phyloP scores from a whole-genome alignment of 2,888 invertebrate genomes.

The Tubulanus polymorphus region DNA sequence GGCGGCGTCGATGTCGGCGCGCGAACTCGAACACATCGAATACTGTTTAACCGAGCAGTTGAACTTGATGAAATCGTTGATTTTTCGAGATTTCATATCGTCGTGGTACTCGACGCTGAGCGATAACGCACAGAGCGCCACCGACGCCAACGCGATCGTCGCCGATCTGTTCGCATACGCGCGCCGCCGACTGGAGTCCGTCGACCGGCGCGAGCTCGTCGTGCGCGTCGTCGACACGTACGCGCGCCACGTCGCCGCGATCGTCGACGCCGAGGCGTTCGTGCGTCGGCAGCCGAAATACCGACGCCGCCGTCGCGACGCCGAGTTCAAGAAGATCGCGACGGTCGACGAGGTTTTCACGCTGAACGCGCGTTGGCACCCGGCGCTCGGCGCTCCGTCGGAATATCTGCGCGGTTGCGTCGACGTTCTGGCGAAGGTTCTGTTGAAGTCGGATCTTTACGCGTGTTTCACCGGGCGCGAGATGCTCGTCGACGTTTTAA shows the following conservation, averaged over 20 bases:
- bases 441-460: slow-evolving; percentile 20
- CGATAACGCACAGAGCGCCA: slow-evolving; percentile 22
- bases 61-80: no score
- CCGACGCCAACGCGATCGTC: slow-evolving; percentile 25
- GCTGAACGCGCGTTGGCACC: slow-evolving; percentile 17
- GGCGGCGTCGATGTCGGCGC: no score
- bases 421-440: slow-evolving; percentile 15
- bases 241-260: slow-evolving; percentile 10
- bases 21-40: no score
- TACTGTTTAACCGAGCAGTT: no score
- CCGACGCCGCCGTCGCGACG: not conserved
- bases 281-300: slow-evolving; percentile 1
- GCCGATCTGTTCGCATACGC: slow-evolving; percentile 19
- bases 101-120: slow-evolving; percentile 33
- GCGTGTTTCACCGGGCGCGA: slow-evolving; percentile 13
- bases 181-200: slow-evolving; percentile 16
- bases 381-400: slow-evolving; percentile 16
- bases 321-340: slow-evolving; percentile 17
- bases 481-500: slow-evolving; percentile 24
- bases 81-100: slow-evolving; percentile 31
- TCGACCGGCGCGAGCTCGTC: slow-evolving; percentile 9
- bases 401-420: slow-evolving; percentile 21
- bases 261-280: slow-evolving; percentile 7
- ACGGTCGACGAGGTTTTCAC: slow-evolving; percentile 12
- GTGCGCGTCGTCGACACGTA: slow-evolving; percentile 11